Evolutionary conservation across 2,888 invertebrate species (phyloP).

Genomic region (Deilephila porcellus): DNA sequence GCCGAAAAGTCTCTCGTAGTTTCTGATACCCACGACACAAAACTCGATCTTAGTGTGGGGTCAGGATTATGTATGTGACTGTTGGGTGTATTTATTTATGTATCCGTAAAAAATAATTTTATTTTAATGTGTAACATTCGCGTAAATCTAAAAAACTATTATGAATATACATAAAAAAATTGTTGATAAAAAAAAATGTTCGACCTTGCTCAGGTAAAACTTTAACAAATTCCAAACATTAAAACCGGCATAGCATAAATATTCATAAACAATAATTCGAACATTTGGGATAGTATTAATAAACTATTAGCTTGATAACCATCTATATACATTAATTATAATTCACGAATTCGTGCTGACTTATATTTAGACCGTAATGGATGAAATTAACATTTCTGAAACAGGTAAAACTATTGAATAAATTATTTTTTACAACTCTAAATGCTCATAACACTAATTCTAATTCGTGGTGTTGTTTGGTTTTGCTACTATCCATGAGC

Average conservation of each 20-base stretch:
- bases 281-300: slow-evolving; percentile 39
- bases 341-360: slow-evolving; percentile 1
- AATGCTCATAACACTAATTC: background rate
- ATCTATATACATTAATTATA: slow-evolving; percentile 33
- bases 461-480: too few relatives aligned
- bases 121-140: too few relatives aligned
- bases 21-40: too few relatives aligned
- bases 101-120: too few relatives aligned
- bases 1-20: too few relatives aligned
- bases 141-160: too few relatives aligned
- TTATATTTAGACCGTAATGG: slow-evolving; percentile 28
- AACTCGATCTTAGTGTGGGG: too few relatives aligned
- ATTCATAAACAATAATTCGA: slow-evolving; percentile 52
- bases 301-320: slow-evolving; percentile 43
- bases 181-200: too few relatives aligned
- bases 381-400: slow-evolving; percentile 11
- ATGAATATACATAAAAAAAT: too few relatives aligned
- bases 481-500: too few relatives aligned
- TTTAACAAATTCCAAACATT: slow-evolving; percentile 1
- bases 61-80: too few relatives aligned
- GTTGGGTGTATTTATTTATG: too few relatives aligned
- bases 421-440: background rate
- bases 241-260: slow-evolving; percentile 41
- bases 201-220: background rate
- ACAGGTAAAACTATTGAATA: background rate